A percentile compares a stretch with the other conserved stretches of the same genome.
Conservation (phyloP, 1,140 invertebrate species). For the Habropoda laboriosa region DNA sequence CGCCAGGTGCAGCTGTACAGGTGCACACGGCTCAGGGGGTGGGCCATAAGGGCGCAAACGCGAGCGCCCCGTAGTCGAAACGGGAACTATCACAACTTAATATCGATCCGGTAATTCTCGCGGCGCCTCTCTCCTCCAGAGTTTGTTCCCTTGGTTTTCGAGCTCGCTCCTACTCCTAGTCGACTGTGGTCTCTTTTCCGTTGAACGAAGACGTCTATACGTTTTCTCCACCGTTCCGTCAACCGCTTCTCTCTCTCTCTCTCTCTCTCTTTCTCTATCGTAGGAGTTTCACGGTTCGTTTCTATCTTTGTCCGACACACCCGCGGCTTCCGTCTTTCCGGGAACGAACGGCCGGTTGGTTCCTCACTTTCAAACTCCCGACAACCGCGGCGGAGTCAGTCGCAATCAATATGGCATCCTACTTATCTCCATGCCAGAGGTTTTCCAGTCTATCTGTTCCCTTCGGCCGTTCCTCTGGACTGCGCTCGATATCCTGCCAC, state of each 20-base stretch:
- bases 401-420: conserved; percentile 80
- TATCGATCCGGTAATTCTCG: conserved; percentile 80
- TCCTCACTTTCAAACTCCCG: conserved; percentile 76
- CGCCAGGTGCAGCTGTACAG: conserved; percentile 66
- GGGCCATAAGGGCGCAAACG: conserved; percentile 65
- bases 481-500: conserved; percentile 52
- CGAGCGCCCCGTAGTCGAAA: conserved; percentile 76
- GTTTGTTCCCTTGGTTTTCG: conserved; percentile 26
- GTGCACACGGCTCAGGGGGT: conserved; percentile 36
- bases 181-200: conserved; percentile 22
- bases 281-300: neutral
- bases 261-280: conserved; percentile 20
- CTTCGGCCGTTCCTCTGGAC: conserved; percentile 38
- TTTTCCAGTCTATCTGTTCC: conserved; percentile 64
- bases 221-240: conserved; percentile 3
- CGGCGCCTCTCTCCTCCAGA: conserved; percentile 53
- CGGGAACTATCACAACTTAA: conserved; percentile 79
- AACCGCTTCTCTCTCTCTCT: conserved; percentile 24
- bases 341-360: conserved; percentile 61
- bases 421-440: conserved; percentile 76
- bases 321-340: conserved; percentile 42
- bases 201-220: conserved; percentile 14
- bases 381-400: conserved; percentile 70
- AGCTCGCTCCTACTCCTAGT: conserved; percentile 30
- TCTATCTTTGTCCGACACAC: conserved; percentile 31